phyloP scores from a whole-genome alignment of 2,113 vertebrate genomes.

The Anoura caudifer region DNA sequence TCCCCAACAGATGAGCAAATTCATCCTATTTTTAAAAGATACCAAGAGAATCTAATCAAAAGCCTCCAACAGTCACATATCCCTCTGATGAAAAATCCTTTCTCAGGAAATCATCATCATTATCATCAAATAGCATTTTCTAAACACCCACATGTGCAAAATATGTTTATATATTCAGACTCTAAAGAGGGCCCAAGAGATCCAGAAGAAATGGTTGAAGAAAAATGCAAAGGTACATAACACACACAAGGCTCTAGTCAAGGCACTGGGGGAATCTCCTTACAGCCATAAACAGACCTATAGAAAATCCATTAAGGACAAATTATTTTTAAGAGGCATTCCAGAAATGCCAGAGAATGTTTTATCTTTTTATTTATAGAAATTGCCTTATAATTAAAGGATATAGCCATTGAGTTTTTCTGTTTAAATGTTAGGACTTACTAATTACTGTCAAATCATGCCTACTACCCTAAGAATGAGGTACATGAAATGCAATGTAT shows the following conservation, averaged over 20 bases:
- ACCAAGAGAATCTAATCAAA: conserved; percentile 64
- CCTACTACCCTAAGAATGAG: background rate
- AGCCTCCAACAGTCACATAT: conserved; percentile 22
- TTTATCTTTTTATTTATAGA: conserved; percentile 49
- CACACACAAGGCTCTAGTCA: accelerated
- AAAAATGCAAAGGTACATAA: background rate
- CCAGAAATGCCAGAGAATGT: conserved; percentile 58
- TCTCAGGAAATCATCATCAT: conserved; percentile 66
- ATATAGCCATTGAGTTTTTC: background rate
- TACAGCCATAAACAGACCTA: background rate
- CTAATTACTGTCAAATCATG: background rate
- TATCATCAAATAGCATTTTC: conserved; percentile 69
- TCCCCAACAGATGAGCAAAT: conserved; percentile 46
- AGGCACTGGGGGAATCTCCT: accelerated
- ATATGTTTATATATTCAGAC: conserved; percentile 21
- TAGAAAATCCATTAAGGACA: conserved; percentile 35
- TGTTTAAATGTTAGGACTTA: background rate
- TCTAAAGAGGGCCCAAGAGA: background rate
- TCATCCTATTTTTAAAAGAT: conserved; percentile 62
- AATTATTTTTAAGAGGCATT: conserved; percentile 69
- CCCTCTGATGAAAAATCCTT: conserved; percentile 57
- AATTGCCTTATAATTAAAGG: conserved; percentile 62
- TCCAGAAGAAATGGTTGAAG: background rate
- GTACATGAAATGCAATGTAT: background rate
- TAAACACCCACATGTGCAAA: conserved; percentile 64